phyloP scores from a whole-genome alignment of 2,797 vertebrate genomes.

The Muscicapa comitata region DNA sequence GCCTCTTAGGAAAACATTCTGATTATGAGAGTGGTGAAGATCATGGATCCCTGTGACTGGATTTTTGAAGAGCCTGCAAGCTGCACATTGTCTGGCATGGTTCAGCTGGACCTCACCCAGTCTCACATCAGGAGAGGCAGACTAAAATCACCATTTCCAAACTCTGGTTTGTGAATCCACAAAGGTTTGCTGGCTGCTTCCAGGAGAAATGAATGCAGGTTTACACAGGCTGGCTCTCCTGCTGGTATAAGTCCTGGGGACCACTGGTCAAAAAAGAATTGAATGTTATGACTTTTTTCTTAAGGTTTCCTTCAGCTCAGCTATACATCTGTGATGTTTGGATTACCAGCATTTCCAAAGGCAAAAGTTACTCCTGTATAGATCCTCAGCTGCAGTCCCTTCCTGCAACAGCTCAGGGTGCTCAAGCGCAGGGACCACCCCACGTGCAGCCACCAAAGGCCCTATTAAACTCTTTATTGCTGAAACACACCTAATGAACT shows the following conservation, averaged over 20 bases:
- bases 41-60: neutral
- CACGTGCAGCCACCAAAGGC: rapidly evolving
- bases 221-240: neutral
- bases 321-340: neutral
- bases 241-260: neutral
- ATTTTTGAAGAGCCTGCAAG: neutral
- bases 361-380: neutral
- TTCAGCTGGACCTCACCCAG: neutral
- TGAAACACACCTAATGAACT: neutral
- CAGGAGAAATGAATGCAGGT: neutral
- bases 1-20: neutral
- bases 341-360: neutral
- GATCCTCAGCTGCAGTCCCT: neutral
- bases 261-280: neutral
- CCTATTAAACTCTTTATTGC: neutral
- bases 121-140: neutral
- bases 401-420: neutral
- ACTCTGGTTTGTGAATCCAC: neutral
- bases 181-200: neutral
- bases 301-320: neutral
- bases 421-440: rapidly evolving
- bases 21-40: neutral
- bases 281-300: neutral
- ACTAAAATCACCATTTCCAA: neutral
- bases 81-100: neutral